Percentiles rank a stretch among this genome's conserved stretches.
Evolutionary conservation across 1,140 invertebrate genomes (phyloP).

Genomic region (Apis florea): DNA sequence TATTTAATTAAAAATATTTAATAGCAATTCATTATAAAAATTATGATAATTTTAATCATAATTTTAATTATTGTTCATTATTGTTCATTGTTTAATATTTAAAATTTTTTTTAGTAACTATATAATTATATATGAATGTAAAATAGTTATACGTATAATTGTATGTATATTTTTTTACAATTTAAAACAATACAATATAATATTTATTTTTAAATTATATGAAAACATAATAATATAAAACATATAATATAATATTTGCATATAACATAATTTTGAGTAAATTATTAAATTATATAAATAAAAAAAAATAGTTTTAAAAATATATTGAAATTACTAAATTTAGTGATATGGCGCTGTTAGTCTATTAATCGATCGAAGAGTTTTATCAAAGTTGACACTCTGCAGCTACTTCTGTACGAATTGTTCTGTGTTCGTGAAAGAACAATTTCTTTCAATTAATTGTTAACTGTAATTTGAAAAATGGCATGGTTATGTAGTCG

Average conservation of each 20-base stretch:
- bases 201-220: background rate
- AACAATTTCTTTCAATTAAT: background rate
- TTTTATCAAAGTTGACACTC: slow-evolving; percentile 8
- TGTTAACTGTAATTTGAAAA: slow-evolving; percentile 64
- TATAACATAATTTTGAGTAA: background rate
- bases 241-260: background rate
- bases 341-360: slow-evolving; percentile 11
- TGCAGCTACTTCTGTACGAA: background rate
- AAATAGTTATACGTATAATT: background rate
- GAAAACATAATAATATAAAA: background rate
- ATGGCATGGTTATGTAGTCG: slow-evolving; percentile 83
- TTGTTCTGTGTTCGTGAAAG: slow-evolving; percentile 18
- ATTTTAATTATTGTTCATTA: no score
- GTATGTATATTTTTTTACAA: background rate
- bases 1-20: background rate
- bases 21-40: background rate
- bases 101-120: background rate
- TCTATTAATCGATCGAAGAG: slow-evolving; percentile 13
- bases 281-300: background rate
- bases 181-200: background rate
- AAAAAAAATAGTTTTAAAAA: background rate
- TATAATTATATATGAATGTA: background rate
- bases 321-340: background rate
- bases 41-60: no score
- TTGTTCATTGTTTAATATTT: background rate